Conservation (phyloP, 2,797 vertebrate genomes). For the Chelonia mydas region DNA sequence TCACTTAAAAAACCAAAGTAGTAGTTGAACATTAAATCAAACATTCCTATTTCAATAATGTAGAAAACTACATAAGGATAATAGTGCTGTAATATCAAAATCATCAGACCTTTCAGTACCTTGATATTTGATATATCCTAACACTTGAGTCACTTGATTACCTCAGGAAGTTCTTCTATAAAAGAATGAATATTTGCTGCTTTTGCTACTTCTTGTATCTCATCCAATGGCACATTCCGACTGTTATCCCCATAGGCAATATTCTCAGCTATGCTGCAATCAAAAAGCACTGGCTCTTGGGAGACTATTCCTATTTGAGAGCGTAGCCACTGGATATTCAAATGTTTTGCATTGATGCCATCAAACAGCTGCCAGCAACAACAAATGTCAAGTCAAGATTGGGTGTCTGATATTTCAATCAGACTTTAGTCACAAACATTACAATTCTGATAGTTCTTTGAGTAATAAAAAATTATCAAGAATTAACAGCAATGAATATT, state of each 20-base stretch:
- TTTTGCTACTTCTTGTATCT: conserved; percentile 69
- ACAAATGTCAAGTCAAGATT: conserved; percentile 36
- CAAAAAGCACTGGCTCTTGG: conserved; percentile 73
- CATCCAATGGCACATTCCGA: conserved; percentile 49
- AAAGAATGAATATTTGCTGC: conserved; percentile 71
- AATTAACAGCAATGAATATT: not conserved
- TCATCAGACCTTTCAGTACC: not conserved
- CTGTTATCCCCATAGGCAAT: conserved; percentile 72
- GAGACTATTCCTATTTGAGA: conserved; percentile 70
- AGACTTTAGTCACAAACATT: not conserved
- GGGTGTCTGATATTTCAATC: conserved; percentile 14
- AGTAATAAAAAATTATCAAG: not conserved
- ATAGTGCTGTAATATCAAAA: not conserved
- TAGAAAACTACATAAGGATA: not conserved
- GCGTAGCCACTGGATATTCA: conserved; percentile 71
- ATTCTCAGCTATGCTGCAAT: conserved; percentile 74
- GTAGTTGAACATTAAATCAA: not conserved
- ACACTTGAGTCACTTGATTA: conserved; percentile 40
- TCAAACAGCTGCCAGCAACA: conserved; percentile 66
- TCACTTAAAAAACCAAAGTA: not conserved
- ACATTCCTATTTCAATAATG: not conserved
- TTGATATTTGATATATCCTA: not conserved
- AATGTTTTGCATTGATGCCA: conserved; percentile 43
- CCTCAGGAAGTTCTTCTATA: conserved; percentile 68
- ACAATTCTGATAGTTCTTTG: not conserved